Evolutionary conservation across 1,140 invertebrate species (phyloP), one percentile per base, ranked within the genome.

Genomic region (Tribolium madens): DNA sequence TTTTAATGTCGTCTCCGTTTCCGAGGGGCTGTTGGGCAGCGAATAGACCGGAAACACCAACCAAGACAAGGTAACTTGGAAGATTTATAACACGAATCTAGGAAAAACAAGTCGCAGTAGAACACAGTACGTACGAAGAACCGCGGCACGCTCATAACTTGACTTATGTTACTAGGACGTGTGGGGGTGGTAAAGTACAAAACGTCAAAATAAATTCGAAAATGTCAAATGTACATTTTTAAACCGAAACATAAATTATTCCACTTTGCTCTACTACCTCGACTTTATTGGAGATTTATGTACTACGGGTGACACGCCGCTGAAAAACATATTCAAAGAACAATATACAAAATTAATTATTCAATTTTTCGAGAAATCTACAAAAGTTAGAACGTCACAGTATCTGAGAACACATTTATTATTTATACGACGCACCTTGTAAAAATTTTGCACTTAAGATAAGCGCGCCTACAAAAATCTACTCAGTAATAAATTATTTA

Each of bases 181-280:
- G 73, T 50, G 42, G 52, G 42, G 14, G 50, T 74, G 57, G 57
- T 64, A 64, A 33, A 64, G 57, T 10, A 64, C 26, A 60, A 74
- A 74, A 74, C 57, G 73, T 74, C 73, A 74, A 74, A 74, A 74
- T 74, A 74, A 74, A 74, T 74, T 74, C 73, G 57, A 74, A 42
- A 33, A 64, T 74, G 73, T 74, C 73, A 74, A 5, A 60, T 60
- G 73, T 74, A 74, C 73, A 60, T 60, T 74, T 74, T 74, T 71
- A 60, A 53, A 42, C 73, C 31, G 13, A 21, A n/a, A 47, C 12
- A 74, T 74, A 74, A 74, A 74, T 74, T 74, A 74, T 74, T 74
- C 73, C 50, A 57, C 31, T 74, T 74, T 74, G 50, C 73, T 42
- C 36, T 36, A 64, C 36, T 60, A 60, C 53, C 50, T 47, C 47